Evolutionary conservation across 2,797 vertebrate species (phyloP), one percentile per base, ranked within the genome.

Genomic region (Chlorospingus semifuscus): DNA sequence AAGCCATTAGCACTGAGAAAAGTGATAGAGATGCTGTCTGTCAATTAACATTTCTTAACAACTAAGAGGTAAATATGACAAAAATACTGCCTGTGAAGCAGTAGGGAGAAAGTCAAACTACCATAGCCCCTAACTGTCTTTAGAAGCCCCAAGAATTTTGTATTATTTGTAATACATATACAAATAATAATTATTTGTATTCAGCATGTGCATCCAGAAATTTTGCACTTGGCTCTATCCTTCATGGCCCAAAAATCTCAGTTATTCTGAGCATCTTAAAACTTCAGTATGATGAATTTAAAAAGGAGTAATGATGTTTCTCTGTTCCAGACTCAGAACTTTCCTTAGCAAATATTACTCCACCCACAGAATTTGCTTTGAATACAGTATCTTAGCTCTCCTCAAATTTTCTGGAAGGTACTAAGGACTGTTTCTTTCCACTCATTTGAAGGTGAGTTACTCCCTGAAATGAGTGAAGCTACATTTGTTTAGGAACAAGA

Each of bases 1-100:
- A 96, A 97, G 36, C 69, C 78, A 89, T 96, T 97, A 97, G 68
- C 55, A 95, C 77, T 53, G 63, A 94, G 77, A 89, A 96, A 96
- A 89, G 89, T 94, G 69, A 88, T 9, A 63, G 86, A 93, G 63
- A 90, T 61, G 27, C 74, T 94, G 46, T 46, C 83, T 96, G 91
- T 81, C 97, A 92, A 91, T 96, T 36, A 56, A 56, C 22, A 56
- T 56, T 56, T 93, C 83, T 93, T 78, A 77, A 64, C 74, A 83
- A 17, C 16, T 66, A 65, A n/a, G 27, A 91, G n/a, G 44, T 75
- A 93, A 93, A 79, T 76, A 41, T 34, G 88, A 86, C 21, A 49
- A 66, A 70, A 91, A 63, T 24, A 8, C 23, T 29, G 29, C 26
- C 32, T 90, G 39, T 61, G 80, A 80, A 89, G 34, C n/a, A 79